These are phyloP conservation scores for Borostomias antarcticus DNA, from an alignment of 2,797 vertebrate genomes.

Conservation along the genomic window DNA sequence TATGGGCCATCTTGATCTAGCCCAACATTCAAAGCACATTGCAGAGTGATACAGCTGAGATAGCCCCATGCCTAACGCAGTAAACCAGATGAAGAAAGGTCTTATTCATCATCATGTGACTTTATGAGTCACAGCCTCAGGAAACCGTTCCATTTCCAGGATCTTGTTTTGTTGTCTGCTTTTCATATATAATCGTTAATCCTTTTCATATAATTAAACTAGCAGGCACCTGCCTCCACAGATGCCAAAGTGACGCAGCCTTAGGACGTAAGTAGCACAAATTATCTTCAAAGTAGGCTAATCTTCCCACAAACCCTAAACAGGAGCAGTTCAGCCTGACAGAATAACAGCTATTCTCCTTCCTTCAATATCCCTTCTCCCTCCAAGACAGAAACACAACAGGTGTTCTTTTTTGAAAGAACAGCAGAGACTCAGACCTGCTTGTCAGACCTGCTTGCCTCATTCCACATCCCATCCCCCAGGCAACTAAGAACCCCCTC, in stretches of 20 bases:
- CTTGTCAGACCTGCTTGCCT: background rate
- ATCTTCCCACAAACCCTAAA: background rate
- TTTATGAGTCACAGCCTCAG: background rate
- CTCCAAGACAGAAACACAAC: too few species aligned
- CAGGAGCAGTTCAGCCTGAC: background rate
- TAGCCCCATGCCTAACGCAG: background rate
- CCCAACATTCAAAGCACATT: background rate
- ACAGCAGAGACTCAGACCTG: too few species aligned
- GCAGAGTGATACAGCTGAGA: background rate
- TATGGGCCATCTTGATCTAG: background rate
- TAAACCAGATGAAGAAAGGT: background rate
- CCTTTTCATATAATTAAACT: too few species aligned
- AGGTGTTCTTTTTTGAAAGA: too few species aligned
- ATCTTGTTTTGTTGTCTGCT: background rate
- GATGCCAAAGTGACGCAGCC: background rate
- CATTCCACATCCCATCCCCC: background rate
- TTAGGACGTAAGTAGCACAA: background rate
- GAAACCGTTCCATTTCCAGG: background rate
- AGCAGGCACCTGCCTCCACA: background rate
- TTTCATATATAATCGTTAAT: background rate
- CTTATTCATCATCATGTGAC: background rate
- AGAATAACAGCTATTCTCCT: background rate
- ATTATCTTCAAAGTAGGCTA: too few species aligned
- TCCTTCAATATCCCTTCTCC: background rate
- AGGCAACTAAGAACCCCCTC: background rate